Percentiles rank a stretch among this genome's conserved stretches.
phyloP scores from a whole-genome alignment of 2,113 vertebrate species.

The Cyprinodon variegatus region DNA sequence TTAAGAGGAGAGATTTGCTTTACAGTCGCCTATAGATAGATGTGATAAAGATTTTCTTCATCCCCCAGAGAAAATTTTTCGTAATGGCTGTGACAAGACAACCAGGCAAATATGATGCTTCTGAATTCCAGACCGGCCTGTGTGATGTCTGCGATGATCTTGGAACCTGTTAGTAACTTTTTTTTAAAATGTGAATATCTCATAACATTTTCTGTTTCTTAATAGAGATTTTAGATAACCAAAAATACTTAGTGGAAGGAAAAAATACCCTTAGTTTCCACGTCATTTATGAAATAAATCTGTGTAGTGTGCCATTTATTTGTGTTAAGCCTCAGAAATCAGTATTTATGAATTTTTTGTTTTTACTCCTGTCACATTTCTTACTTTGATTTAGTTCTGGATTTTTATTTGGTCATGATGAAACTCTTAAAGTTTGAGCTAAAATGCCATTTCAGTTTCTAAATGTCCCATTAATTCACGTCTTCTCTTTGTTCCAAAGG shows the following conservation, averaged over 20 bases:
- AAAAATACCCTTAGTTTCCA: not conserved
- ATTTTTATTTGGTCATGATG: too few species aligned
- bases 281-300: too few species aligned
- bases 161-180: conserved; percentile 69
- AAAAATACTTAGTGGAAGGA: too few species aligned
- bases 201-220: too few species aligned
- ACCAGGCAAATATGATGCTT: conserved; percentile 26
- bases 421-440: too few species aligned
- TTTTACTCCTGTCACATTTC: too few species aligned
- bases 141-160: conserved; percentile 61
- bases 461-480: not conserved
- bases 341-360: too few species aligned
- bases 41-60: not conserved
- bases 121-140: conserved; percentile 74
- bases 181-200: not conserved
- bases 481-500: conserved; percentile 64
- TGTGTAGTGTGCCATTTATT: too few species aligned
- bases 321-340: too few species aligned
- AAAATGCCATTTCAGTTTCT: not conserved
- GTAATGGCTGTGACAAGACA: conserved; percentile 64
- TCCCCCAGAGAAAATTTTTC: conserved; percentile 22
- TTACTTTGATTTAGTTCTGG: too few species aligned
- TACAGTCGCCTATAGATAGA: not conserved
- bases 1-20: not conserved
- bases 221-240: too few species aligned